Evolutionary conservation across 2,113 vertebrate genomes (phyloP), one percentile per base, ranked within the genome.

Genomic region (Xenus cinereus): DNA sequence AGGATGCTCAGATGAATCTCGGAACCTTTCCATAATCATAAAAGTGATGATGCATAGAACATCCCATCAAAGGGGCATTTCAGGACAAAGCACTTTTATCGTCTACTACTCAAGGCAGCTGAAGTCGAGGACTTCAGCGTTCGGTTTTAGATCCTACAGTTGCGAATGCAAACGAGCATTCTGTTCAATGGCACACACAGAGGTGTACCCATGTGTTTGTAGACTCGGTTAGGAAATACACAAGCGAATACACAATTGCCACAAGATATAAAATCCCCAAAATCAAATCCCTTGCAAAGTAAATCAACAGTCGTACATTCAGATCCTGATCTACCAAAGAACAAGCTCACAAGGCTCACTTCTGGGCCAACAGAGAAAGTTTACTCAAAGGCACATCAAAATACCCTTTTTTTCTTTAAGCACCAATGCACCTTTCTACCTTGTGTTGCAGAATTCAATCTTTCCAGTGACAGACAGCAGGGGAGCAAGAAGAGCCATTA

Each of bases 121-220:
- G 64, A 73, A 87, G 35, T 11, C 48, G 56, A 39, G 76, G 57
- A 43, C 50, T 78, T 75, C 5, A 45, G 68, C 9, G 53, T 1
- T 69, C 3, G 1, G 27, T 39, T 94, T 81, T 18, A 23, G 28
- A 50, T 13, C 45, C 60, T 23, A 23, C 14, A 14, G 35, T 7
- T 48, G 30, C 12, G 43, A 69, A 35, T 9, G 50, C 26, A 33
- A 56, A 51, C 45, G 41, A 27, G 26, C 0, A 4, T 0, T 46
- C 48, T 54, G 69, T 30, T 26, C 46, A 56, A 13, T 23, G 37
- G 62, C 48, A 78, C 37, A 5, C 63, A 21, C 26, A 28, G 32
- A 43, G 3, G 37, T 0, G 9, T 4, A 30, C 37, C 20, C 50
- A 6, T 1, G 0, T 21, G 59, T 15, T 30, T n/a, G 46, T 8